Evolutionary conservation across 1,140 invertebrate genomes (phyloP), one percentile per base, ranked within the genome.

Genomic region (Drosophila fuyamai): DNA sequence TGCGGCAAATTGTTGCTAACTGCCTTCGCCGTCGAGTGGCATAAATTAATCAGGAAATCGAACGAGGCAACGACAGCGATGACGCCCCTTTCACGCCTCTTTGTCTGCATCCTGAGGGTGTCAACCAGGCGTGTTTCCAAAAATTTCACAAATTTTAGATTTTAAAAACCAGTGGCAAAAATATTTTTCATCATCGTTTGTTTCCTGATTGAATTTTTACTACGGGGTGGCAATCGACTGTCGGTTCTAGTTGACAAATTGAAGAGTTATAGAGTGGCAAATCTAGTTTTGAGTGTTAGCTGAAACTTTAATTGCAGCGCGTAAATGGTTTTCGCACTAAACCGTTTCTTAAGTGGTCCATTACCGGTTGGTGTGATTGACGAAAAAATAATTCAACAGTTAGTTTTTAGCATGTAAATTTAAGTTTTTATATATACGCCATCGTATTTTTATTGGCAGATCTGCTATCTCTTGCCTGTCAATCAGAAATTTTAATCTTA

Each of bases 41-140:
- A 88, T 88, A 88, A 88, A 88, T 88, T 89, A 88, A 88, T 88
- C 84, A 88, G 83, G 83, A 88, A 88, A 88, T 88, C 79, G 83
- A 88, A 77, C 68, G 59, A 41, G 54, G 63, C 71, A 51, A 57
- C 51, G 59, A 12, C 35, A 9, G 27, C 36, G 16, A n/a, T 32
- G 29, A 35, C 67, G 51, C 27, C 47, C 13, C 23, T 13, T n/a
- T 23, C 32, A 43, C 27, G 9, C 18, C 40, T 32, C 36, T 40
- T 46, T 46, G 68, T 85, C 77, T 67, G 59, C 62, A 47, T 85
- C 81, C 82, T 68, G 70, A 63, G 44, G 48, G 70, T 38, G 9
- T 35, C 40, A 18, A 16, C 44, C 38, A 50, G 54, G 7, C 23
- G 23, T 23, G 36, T 56, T 51, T 57, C 43, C 46, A 48, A 74